phyloP scores from a whole-genome alignment of 1,140 invertebrate genomes.

The Acromyrmex heyeri region DNA sequence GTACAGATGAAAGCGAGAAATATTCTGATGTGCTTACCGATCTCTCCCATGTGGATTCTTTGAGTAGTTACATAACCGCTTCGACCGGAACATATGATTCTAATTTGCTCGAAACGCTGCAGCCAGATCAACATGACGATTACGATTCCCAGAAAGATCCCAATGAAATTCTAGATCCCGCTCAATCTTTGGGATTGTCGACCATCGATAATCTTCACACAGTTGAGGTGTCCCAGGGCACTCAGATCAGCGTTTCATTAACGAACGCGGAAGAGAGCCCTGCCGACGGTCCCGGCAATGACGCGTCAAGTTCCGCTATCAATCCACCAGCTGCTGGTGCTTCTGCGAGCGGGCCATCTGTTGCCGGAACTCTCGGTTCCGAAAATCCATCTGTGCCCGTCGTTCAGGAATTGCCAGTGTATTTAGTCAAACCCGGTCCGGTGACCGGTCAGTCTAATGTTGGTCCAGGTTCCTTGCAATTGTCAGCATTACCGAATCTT shows the following conservation, averaged over 20 bases:
- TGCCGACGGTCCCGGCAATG: slow-evolving; percentile 1
- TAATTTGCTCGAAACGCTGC: background rate
- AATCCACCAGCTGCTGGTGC: background rate
- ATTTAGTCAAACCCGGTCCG: background rate
- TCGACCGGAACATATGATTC: slow-evolving; percentile 7
- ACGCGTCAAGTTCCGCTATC: background rate
- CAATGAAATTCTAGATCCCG: background rate
- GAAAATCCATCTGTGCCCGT: background rate
- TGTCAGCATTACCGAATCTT: slow-evolving; percentile 51
- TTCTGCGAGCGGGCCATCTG: background rate
- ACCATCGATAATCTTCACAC: slow-evolving; percentile 52
- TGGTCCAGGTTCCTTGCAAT: slow-evolving; percentile 28
- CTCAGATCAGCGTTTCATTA: slow-evolving; percentile 78
- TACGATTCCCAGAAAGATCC: slow-evolving; percentile 48
- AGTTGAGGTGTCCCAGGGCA: slow-evolving; percentile 77
- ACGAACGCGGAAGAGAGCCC: background rate
- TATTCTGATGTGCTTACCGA: slow-evolving; percentile 44
- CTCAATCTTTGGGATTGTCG: slow-evolving; percentile 36
- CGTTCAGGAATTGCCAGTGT: background rate
- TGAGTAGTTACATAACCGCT: slow-evolving; percentile 2
- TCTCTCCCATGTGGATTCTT: background rate
- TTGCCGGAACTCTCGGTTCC: background rate
- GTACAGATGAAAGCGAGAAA: slow-evolving; percentile 57
- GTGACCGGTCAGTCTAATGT: slow-evolving; percentile 67
- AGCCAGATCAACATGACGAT: background rate